Conservation (phyloP, 2,113 vertebrate genomes). For the Spilogale gracilis region DNA sequence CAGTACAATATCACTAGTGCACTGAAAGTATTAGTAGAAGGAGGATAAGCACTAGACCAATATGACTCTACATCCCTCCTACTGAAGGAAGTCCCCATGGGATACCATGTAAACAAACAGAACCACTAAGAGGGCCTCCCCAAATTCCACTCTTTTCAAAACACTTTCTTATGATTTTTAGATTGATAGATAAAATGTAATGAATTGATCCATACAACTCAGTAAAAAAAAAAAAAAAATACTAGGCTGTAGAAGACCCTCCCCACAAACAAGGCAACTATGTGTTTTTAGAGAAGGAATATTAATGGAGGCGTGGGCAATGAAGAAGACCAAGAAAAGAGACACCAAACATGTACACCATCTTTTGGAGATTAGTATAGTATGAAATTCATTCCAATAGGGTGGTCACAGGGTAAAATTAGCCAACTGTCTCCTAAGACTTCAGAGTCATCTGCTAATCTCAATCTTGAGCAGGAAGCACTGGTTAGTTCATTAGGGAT, state of each 20-base stretch:
- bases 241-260: background rate
- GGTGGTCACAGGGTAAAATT: background rate
- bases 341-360: background rate
- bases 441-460: background rate
- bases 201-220: background rate
- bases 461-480: background rate
- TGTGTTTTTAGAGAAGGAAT: background rate
- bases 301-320: background rate
- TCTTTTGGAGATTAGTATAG: background rate
- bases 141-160: background rate
- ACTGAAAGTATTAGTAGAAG: background rate
- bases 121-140: background rate
- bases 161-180: background rate
- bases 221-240: constrained; percentile 19
- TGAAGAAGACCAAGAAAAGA: background rate
- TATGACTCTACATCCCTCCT: background rate
- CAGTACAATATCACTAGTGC: background rate
- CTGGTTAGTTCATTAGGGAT: background rate
- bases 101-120: background rate
- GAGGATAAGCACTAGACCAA: background rate
- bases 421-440: background rate
- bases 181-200: background rate
- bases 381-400: background rate
- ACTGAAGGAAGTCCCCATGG: background rate
- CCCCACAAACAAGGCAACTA: background rate